Evolutionary conservation across 2,888 invertebrate species (phyloP).

Genomic region (Ferdinandea cuprea): DNA sequence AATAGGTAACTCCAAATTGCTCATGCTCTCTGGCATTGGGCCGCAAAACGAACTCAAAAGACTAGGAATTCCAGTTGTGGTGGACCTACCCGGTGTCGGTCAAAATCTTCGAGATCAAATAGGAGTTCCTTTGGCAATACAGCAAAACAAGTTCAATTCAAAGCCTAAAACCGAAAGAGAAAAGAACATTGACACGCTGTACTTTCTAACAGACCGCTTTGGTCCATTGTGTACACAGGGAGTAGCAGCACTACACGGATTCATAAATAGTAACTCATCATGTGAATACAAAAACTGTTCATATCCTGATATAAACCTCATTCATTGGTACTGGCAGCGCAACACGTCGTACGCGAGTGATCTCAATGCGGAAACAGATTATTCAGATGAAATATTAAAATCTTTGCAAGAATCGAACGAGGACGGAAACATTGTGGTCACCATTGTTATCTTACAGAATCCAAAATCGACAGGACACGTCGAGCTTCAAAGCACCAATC

Average conservation of each 20-base stretch:
- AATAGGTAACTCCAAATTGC: conserved; percentile 80
- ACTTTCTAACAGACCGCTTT: conserved; percentile 84
- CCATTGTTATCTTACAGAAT: conserved; percentile 75
- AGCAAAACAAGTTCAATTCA: conserved; percentile 80
- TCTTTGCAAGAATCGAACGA: conserved; percentile 24
- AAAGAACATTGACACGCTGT: conserved; percentile 76
- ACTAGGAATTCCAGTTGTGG: conserved; percentile 75
- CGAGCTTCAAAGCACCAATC: conserved; percentile 83
- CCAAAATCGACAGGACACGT: conserved; percentile 83
- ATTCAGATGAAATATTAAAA: conserved; percentile 20
- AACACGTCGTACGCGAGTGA: conserved; percentile 43
- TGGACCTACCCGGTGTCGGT: conserved; percentile 84
- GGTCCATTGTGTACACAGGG: conserved; percentile 83
- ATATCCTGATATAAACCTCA: conserved; percentile 85
- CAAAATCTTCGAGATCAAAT: conserved; percentile 92
- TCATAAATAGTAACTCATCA: conserved; percentile 84
- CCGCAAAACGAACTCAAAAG: conserved; percentile 76
- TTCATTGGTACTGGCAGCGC: conserved; percentile 82
- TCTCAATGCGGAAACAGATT: conserved; percentile 8
- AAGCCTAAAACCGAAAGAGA: conserved; percentile 77
- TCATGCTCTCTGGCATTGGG: conserved; percentile 81
- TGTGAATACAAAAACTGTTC: conserved; percentile 80
- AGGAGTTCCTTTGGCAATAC: conserved; percentile 83
- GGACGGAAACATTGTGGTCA: conserved; percentile 50
- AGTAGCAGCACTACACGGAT: conserved; percentile 83